phyloP scores from a whole-genome alignment of 2,113 vertebrate genomes.

The Entelurus aequoreus region DNA sequence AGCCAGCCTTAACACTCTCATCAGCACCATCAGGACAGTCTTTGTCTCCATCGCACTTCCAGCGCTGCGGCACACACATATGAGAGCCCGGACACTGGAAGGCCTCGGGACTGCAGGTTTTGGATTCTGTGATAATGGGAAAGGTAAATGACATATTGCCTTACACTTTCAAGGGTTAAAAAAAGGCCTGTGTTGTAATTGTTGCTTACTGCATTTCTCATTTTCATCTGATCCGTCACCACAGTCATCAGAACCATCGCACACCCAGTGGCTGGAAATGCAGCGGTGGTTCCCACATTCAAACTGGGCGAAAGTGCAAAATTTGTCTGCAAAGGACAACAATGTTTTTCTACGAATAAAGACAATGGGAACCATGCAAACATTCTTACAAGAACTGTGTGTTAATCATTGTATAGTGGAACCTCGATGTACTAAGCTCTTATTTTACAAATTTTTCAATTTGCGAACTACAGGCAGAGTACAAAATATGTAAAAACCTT shows the following conservation, averaged over 20 bases:
- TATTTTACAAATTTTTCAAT: too few species aligned
- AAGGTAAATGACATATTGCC: neutral
- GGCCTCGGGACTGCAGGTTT: slow-evolving; percentile 81
- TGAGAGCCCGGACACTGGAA: slow-evolving; percentile 90
- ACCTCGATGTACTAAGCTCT: too few species aligned
- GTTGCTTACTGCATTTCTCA: slow-evolving; percentile 82
- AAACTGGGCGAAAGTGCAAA: slow-evolving; percentile 86
- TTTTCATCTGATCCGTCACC: slow-evolving; percentile 88
- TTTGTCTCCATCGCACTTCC: slow-evolving; percentile 92
- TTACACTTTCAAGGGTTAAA: neutral
- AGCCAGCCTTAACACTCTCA: slow-evolving; percentile 83
- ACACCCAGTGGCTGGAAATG: slow-evolving; percentile 92
- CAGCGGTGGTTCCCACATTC: slow-evolving; percentile 93
- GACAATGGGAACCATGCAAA: neutral
- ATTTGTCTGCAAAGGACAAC: slow-evolving; percentile 76
- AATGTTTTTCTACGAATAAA: neutral
- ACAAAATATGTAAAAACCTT: too few species aligned
- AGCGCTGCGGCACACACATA: slow-evolving; percentile 82
- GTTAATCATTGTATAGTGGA: neutral
- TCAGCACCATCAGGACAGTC: slow-evolving; percentile 89
- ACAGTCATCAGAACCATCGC: slow-evolving; percentile 89
- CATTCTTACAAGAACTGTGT: neutral
- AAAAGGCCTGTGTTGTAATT: neutral
- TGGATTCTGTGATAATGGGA: slow-evolving; percentile 69
- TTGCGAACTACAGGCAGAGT: too few species aligned